Evolutionary conservation across 30 jellyfish, hydroid and myxozoan genomes (phyloP).

Genomic region (Aurelia aurita): DNA sequence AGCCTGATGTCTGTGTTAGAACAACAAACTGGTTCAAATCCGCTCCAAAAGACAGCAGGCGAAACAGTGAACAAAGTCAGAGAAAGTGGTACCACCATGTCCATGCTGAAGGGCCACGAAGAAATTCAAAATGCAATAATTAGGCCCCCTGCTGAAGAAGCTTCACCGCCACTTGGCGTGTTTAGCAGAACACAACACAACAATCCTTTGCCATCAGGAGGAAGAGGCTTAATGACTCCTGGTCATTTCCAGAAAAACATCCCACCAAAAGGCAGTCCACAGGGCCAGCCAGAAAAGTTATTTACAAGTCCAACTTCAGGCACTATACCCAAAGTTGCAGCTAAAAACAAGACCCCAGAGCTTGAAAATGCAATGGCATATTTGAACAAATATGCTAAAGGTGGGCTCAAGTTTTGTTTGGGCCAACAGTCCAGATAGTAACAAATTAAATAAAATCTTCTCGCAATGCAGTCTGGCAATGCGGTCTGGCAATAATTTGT

Average conservation of each 20-base stretch:
- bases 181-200: slow-evolving; percentile 7
- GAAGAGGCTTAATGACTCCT: slow-evolving; percentile 65
- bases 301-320: slow-evolving; percentile 5
- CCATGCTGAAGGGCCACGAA: neutral
- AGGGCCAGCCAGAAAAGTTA: neutral
- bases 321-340: neutral
- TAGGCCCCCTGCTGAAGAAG: neutral
- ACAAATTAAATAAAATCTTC: too few relatives aligned
- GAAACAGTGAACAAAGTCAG: neutral
- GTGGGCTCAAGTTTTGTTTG: too few relatives aligned
- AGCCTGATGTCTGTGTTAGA: slow-evolving; percentile 25
- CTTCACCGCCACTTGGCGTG: neutral
- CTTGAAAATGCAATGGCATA: too few relatives aligned
- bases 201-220: slow-evolving; percentile 16
- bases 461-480: too few relatives aligned
- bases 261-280: neutral
- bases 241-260: slow-evolving; percentile 20
- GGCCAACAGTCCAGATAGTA: too few relatives aligned
- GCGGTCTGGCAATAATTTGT: too few relatives aligned
- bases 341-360: too few relatives aligned
- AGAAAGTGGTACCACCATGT: neutral
- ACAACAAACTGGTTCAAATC: neutral
- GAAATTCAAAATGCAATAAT: neutral
- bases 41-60: neutral
- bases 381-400: too few relatives aligned